Evolutionary conservation across 2,113 vertebrate species (phyloP).

Genomic region (Strix uralensis): DNA sequence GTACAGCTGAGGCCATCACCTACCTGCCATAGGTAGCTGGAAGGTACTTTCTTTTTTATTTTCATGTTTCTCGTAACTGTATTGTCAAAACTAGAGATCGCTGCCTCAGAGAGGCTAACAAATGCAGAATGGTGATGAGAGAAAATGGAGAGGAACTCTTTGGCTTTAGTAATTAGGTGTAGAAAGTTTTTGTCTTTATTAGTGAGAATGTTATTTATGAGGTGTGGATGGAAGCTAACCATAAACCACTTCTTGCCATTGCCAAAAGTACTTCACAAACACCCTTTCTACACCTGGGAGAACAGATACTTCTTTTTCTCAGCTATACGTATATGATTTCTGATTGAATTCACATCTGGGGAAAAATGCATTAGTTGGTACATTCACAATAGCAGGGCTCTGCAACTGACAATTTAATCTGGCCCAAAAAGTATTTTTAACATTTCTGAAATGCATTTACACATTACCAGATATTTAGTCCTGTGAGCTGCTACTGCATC

Average conservation of each 20-base stretch:
- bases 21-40: background rate
- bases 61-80: background rate
- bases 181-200: slow-evolving; percentile 8
- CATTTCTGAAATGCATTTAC: background rate
- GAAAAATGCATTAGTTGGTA: background rate
- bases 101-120: background rate
- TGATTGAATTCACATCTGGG: background rate
- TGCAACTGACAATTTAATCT: background rate
- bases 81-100: background rate
- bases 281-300: background rate
- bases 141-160: background rate
- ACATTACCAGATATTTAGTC: background rate
- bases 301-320: background rate
- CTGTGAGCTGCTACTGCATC: background rate
- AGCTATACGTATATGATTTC: background rate
- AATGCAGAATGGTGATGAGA: background rate
- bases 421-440: background rate
- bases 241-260: background rate
- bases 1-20: background rate
- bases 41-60: background rate
- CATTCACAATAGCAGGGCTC: background rate
- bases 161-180: background rate
- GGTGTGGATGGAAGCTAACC: background rate
- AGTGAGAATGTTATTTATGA: slow-evolving; percentile 12
- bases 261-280: background rate